Conservation (phyloP, 1,140 invertebrate genomes). For the Zaprionus lachaisei region DNA sequence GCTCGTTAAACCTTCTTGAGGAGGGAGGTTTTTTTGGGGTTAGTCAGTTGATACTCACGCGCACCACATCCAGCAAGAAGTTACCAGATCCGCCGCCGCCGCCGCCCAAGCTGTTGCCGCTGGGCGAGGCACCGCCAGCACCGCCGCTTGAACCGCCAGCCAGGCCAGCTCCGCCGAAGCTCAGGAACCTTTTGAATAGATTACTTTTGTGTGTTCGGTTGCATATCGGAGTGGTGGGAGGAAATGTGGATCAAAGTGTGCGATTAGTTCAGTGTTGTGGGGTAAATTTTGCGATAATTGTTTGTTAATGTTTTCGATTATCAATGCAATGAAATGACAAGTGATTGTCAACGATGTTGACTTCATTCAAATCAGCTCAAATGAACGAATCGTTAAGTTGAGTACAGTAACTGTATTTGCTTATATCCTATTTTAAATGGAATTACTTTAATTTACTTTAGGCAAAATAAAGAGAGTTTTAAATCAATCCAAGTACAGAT, state of each 20-base stretch:
- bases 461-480: not conserved
- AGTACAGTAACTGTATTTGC: too few species aligned
- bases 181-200: conserved; percentile 88
- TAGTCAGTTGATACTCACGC: conserved; percentile 87
- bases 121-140: conserved; percentile 57
- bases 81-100: conserved; percentile 91
- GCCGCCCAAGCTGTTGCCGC: conserved; percentile 85
- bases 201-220: conserved; percentile 67
- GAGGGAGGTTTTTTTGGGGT: not conserved
- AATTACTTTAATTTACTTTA: too few species aligned
- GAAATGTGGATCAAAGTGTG: conserved; percentile 30
- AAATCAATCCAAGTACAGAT: too few species aligned
- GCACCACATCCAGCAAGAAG: conserved; percentile 94
- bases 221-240: conserved; percentile 7
- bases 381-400: not conserved
- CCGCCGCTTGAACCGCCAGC: conserved; percentile 82
- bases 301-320: conserved; percentile 24
- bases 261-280: conserved; percentile 29
- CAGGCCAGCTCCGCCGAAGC: conserved; percentile 87
- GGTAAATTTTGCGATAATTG: conserved; percentile 26
- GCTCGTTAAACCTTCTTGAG: too few species aligned
- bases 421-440: too few species aligned
- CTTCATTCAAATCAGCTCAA: not conserved
- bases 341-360: not conserved
- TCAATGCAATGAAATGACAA: not conserved